Evolutionary conservation across 2,888 invertebrate genomes (phyloP).

Genomic region (Amiota communis): DNA sequence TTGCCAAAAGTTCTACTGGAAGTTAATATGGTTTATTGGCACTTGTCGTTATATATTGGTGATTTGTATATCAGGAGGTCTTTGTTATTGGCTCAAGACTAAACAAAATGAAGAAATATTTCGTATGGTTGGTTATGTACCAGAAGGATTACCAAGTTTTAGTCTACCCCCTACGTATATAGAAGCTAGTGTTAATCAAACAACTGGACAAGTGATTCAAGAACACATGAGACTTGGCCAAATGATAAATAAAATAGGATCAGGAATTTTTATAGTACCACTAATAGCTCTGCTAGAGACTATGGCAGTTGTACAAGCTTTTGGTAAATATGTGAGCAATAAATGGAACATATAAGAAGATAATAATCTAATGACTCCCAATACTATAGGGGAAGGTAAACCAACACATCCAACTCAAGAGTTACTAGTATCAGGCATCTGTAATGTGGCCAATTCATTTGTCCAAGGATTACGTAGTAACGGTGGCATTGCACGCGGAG

Average conservation of each 20-base stretch:
- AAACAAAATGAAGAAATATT: slow-evolving; percentile 74
- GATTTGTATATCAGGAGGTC: slow-evolving; percentile 81
- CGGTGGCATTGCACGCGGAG: slow-evolving; percentile 88
- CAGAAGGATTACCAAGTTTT: slow-evolving; percentile 82
- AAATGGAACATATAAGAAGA: too few relatives aligned
- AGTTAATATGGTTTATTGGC: slow-evolving; percentile 84
- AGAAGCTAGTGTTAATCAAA: slow-evolving; percentile 76
- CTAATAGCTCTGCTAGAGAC: slow-evolving; percentile 91
- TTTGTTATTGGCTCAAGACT: slow-evolving; percentile 79
- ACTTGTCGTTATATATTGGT: slow-evolving; percentile 89
- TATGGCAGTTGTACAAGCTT: slow-evolving; percentile 80
- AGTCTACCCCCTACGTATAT: slow-evolving; percentile 81
- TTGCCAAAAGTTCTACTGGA: slow-evolving; percentile 82
- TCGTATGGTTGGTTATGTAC: slow-evolving; percentile 82
- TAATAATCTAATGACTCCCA: slow-evolving; percentile 43
- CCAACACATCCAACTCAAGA: slow-evolving; percentile 93
- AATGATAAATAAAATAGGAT: slow-evolving; percentile 86
- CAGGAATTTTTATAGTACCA: slow-evolving; percentile 89
- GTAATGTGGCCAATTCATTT: slow-evolving; percentile 88
- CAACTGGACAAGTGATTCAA: slow-evolving; percentile 70
- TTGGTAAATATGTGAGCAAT: slow-evolving; percentile 54
- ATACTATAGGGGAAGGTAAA: slow-evolving; percentile 79
- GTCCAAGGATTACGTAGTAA: slow-evolving; percentile 87
- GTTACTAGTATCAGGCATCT: slow-evolving; percentile 86
- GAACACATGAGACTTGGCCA: slow-evolving; percentile 76